Evolutionary conservation across 1,140 invertebrate genomes (phyloP).

Genomic region (Asbolus verrucosus): DNA sequence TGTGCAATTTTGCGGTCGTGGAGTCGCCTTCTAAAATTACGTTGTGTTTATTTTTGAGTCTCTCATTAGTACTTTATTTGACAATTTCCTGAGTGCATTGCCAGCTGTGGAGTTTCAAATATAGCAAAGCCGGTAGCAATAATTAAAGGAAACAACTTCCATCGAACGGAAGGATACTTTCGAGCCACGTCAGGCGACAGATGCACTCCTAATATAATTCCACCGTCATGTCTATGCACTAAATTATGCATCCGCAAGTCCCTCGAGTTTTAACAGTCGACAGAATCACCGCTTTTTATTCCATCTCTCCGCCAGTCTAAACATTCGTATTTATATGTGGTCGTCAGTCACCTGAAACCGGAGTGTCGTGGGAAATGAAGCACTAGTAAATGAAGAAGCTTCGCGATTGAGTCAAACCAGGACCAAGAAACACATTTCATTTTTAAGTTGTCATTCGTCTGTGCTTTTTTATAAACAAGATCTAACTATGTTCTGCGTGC

Average conservation of each 20-base stretch:
- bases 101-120: constrained; percentile 39
- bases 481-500: no score
- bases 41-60: constrained; percentile 24
- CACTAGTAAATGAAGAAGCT: constrained; percentile 1
- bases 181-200: constrained; percentile 16
- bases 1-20: no score
- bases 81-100: constrained; percentile 24
- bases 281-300: not conserved
- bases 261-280: not conserved
- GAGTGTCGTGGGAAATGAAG: not conserved
- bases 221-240: not conserved
- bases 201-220: constrained; percentile 30
- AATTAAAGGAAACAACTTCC: constrained; percentile 24
- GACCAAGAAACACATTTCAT: not conserved
- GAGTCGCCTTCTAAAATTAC: no score
- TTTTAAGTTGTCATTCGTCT: constrained; percentile 6
- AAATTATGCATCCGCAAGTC: not conserved
- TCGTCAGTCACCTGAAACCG: not conserved
- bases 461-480: no score
- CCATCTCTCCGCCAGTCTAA: constrained; percentile 2
- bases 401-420: not conserved
- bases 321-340: constrained; percentile 6
- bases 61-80: constrained; percentile 40
- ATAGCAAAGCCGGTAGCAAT: constrained; percentile 30
- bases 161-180: not conserved